Base-by-base conservation (phyloP, 2,797 vertebrate genomes). In the Cetoscarus ocellatus region DNA sequence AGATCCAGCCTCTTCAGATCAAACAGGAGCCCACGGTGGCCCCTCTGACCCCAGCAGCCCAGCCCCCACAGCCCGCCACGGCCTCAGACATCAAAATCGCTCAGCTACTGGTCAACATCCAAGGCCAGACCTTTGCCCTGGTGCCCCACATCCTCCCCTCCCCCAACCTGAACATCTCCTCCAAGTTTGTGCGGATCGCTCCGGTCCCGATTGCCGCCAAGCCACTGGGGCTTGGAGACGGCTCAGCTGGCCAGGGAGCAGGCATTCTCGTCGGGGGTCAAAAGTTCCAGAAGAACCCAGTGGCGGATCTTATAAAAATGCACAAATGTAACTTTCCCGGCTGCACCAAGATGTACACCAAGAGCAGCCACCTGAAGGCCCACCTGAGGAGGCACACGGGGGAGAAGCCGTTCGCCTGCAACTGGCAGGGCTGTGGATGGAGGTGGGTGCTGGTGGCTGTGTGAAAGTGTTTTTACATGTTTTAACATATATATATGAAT, bases 321-420 rank as follows among this genome's bases (percentile, higher is more conserved):
- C 97, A 99, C 90, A 98, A 97, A 92, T 99, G 97, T 86, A 95
- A 95, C 91, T 98, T 98, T 77, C 96, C 96, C 0, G 97, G 97
- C 70, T 99, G 97, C 91, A 96, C 94, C 90, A 99, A 99, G 94
- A 98, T 98, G 97, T 99, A 99, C 93, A 98, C 97, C 10, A 99
- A 99, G 90, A 99, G 97, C 93, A 99, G 97, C 89, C 97, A 99
- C 79, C 94, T 99, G 79, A 99, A 99, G 91, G 97, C 97, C 39
- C 97, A 99, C 85, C 94, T 98, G 86, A 94, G 97, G 81, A 94
- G 97, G 74, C 97, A 98, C 89, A 98, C 97, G 0, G 97, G 97
- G 52, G 97, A 99, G 86, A 98, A 99, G 85, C 97, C 97, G 7
- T 98, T 98, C 13, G 96, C 97, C 0, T 99, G 97, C 91, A 98